Conservation (phyloP, 2,888 invertebrate species). For the Lasioglossum figueresi region DNA sequence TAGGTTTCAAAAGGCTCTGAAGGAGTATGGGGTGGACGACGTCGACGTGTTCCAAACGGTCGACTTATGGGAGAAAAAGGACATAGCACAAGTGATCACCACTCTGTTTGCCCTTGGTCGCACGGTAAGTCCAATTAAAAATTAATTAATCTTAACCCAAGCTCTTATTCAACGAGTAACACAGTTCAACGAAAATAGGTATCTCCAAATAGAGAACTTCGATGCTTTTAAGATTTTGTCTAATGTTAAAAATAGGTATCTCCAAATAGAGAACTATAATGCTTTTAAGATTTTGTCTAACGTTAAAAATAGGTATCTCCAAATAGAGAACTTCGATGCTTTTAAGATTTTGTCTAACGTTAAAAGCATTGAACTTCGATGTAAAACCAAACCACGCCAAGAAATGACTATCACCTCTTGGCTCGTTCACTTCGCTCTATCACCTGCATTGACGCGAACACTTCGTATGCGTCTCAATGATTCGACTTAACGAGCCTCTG, state of each 20-base stretch:
- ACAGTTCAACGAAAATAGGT: too few species aligned
- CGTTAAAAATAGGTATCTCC: too few species aligned
- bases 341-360: not conserved
- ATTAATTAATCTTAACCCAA: too few species aligned
- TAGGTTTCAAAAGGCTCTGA: slow-evolving; percentile 94
- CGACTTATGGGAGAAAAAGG: slow-evolving; percentile 97
- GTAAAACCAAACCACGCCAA: not conserved
- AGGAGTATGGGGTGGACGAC: slow-evolving; percentile 94
- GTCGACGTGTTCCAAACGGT: slow-evolving; percentile 98
- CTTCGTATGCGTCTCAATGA: not conserved
- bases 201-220: too few species aligned
- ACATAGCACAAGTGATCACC: slow-evolving; percentile 93
- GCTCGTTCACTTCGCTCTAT: not conserved
- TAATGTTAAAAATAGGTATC: too few species aligned
- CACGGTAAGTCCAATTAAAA: slow-evolving; percentile 85
- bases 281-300: not conserved
- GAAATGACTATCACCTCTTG: not conserved
- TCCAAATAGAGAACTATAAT: too few species aligned
- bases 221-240: too few species aligned
- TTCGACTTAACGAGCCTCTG: not conserved
- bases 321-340: too few species aligned
- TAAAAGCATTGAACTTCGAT: not conserved
- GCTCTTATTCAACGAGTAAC: too few species aligned
- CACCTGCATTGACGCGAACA: not conserved
- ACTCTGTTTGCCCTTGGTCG: slow-evolving; percentile 94